Conservation (phyloP, 2,797 vertebrate genomes). For the Siniperca obscura region DNA sequence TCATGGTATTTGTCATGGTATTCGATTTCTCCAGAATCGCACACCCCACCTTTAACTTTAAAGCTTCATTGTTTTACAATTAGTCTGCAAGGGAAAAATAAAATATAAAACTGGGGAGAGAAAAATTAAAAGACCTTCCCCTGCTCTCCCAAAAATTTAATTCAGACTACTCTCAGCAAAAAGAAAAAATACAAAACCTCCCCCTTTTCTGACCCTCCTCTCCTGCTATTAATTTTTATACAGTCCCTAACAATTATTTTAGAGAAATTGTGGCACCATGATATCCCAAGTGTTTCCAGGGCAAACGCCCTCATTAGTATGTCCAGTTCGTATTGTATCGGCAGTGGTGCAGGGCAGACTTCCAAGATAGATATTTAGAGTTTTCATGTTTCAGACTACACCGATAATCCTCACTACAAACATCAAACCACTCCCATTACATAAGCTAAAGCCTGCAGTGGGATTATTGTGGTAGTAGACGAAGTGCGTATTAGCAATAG, state of each 20-base stretch:
- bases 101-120: background rate
- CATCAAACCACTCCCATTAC: conserved; percentile 65
- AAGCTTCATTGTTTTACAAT: background rate
- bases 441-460: conserved; percentile 65
- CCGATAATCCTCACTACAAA: conserved; percentile 70
- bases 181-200: background rate
- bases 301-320: conserved; percentile 30
- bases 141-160: background rate
- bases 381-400: conserved; percentile 68
- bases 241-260: conserved; percentile 13
- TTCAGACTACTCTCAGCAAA: background rate
- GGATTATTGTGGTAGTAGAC: conserved; percentile 33
- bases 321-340: conserved; percentile 34
- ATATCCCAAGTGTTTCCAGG: conserved; percentile 11
- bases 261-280: conserved; percentile 1
- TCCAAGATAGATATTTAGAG: conserved; percentile 70
- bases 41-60: too few species aligned
- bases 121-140: background rate
- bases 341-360: conserved; percentile 46
- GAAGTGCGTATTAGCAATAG: conserved; percentile 29
- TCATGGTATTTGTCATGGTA: too few species aligned
- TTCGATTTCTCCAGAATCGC: too few species aligned
- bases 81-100: background rate
- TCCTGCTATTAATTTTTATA: background rate
- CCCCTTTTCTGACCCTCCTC: background rate